Base-by-base conservation (phyloP, 2,113 vertebrate species). In the Xyliphius kryptos region DNA sequence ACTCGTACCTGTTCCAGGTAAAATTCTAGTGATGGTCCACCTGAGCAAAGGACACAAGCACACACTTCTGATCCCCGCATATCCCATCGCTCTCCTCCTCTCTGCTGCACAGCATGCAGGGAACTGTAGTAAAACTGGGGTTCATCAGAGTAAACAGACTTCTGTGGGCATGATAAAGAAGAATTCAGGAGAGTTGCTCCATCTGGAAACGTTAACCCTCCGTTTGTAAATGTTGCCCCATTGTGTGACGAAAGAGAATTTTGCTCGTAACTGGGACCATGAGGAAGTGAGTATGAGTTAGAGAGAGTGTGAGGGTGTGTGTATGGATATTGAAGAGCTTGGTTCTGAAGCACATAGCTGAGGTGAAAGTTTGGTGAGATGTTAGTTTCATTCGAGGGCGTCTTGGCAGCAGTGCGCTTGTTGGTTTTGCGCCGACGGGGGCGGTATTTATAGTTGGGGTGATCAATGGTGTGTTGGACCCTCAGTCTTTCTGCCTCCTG, bases 381-480 rank as follows among this genome's bases (percentile, higher is more conserved):
- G 68, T 8, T 77, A 80, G 4, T 74, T 37, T 17, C 66, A 13
- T 26, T 50, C 6, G 80, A 64, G 22, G 80, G 61, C n/a, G 81
- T 78, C 79, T 85, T 85, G 80, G 84, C 78, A 68, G 71, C 83
- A n/a, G n/a, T n/a, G 61, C 92, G 91, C 77, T 93, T 97, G 76
- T 89, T 82, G 85, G 94, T 92, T 87, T 97, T 95, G 75, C 89
- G 87, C 54, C 95, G 78, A 53, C 95, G 86, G 2, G 94, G 94
- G 50, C 90, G 83, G 81, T 97, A 98, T 75, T 98, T 98, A 88
- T 98, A 98, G 82, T 95, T 90, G 21, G 95, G 95, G 57, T 97
- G 90, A 79, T 97, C 94, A 57, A 93, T 89, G 85, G 95, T 95
- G 82, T 98, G 95, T 79, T 97, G 93, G 61, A 97, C 89, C 16